A percentile compares a stretch with the other conserved stretches of the same genome.
These are phyloP conservation scores for Notiomystis cincta DNA, from an alignment of 2,113 vertebrate genomes.

Conservation along the genomic window DNA sequence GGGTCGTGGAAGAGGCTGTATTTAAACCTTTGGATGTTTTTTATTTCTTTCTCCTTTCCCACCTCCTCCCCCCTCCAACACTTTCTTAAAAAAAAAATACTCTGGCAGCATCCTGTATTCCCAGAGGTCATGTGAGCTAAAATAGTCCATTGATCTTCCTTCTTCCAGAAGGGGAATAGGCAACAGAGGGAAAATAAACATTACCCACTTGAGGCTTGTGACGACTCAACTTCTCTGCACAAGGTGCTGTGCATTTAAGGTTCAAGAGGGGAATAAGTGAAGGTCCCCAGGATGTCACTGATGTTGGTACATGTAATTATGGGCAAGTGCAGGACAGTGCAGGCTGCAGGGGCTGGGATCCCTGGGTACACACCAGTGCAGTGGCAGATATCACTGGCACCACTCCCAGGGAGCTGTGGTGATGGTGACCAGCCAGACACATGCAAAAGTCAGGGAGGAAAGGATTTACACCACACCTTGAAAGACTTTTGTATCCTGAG, in stretches of 20 bases:
- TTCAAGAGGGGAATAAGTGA: not conserved
- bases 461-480: not conserved
- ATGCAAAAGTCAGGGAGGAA: not conserved
- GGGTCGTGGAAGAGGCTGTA: not conserved
- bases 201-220: not conserved
- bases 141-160: slow-evolving; percentile 63
- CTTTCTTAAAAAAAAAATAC: not conserved
- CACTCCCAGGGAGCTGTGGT: rapidly evolving
- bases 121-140: slow-evolving; percentile 59
- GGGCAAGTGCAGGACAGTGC: not conserved
- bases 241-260: not conserved
- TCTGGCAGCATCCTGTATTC: slow-evolving; percentile 9
- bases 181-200: slow-evolving; percentile 27
- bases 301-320: not conserved
- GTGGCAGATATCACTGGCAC: rapidly evolving
- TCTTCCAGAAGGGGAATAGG: not conserved
- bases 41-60: not conserved
- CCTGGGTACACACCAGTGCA: rapidly evolving
- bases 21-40: not conserved
- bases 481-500: not conserved
- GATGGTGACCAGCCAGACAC: rapidly evolving
- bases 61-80: too few species aligned
- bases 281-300: not conserved
- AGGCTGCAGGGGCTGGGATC: not conserved
- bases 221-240: rapidly evolving